A percentile compares a stretch with the other conserved stretches of the same genome.
These are phyloP conservation scores for Falco peregrinus DNA, from an alignment of 2,797 vertebrate species.

Conservation along the genomic window DNA sequence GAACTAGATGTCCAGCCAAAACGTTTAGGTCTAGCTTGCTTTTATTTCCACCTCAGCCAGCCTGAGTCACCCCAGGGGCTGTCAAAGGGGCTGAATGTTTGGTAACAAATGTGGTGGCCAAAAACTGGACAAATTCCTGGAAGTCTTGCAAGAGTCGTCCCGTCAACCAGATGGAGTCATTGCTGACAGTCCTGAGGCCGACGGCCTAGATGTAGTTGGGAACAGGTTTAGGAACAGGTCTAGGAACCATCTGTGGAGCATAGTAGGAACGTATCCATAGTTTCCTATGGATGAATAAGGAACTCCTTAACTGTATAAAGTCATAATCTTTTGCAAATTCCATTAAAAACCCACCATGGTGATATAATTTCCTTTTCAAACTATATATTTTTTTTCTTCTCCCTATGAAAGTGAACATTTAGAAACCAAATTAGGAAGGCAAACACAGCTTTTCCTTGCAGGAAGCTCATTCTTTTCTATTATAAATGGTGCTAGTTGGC, in stretches of 20 bases:
- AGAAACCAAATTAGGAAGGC: conserved; percentile 13
- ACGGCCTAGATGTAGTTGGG: background rate
- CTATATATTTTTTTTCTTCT: background rate
- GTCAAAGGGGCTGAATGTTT: background rate
- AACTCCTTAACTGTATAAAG: background rate
- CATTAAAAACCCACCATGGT: background rate
- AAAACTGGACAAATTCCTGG: background rate
- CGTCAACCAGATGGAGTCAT: background rate
- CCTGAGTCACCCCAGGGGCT: background rate
- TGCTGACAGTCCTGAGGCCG: background rate
- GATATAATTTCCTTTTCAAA: background rate
- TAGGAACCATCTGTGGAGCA: background rate
- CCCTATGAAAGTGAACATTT: background rate
- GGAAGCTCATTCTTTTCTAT: background rate
- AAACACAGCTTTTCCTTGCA: background rate
- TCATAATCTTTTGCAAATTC: background rate
- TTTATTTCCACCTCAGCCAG: background rate
- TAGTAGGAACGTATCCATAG: background rate
- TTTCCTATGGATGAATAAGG: background rate
- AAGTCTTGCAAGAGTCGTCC: background rate
- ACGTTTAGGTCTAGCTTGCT: background rate
- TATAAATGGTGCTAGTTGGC: background rate
- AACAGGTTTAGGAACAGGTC: background rate
- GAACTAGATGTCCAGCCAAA: background rate
- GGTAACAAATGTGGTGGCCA: background rate